Conservation (phyloP, 2,113 vertebrate genomes). For the Myrmophylax atrothorax region DNA sequence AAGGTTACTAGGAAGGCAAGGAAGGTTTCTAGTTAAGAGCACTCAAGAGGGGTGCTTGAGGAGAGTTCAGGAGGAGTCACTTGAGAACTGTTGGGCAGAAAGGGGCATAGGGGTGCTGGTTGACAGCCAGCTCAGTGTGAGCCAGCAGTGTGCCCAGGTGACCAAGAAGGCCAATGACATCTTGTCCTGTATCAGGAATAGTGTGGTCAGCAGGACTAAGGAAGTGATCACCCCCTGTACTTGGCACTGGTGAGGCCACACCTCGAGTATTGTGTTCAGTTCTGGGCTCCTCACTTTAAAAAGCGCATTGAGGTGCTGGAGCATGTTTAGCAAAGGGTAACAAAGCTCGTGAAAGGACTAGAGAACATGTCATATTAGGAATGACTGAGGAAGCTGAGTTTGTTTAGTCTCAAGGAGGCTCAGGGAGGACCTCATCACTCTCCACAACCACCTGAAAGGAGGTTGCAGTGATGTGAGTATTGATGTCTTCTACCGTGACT, state of each 20-base stretch:
- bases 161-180: neutral
- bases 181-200: neutral
- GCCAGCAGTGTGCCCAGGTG: neutral
- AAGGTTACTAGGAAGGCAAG: neutral
- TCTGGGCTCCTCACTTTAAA: neutral
- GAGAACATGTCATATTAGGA: neutral
- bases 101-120: neutral
- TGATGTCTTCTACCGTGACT: neutral
- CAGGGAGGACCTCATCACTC: neutral
- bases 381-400: neutral
- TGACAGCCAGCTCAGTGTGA: neutral
- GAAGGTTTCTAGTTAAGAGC: neutral
- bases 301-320: neutral
- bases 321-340: neutral
- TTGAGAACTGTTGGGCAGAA: neutral
- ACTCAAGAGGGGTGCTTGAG: too few relatives aligned
- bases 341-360: neutral
- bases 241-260: neutral
- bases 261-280: neutral
- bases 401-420: neutral
- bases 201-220: neutral
- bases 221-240: neutral
- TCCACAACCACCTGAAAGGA: neutral
- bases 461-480: neutral
- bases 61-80: neutral